Evolutionary conservation across 1,140 invertebrate species (phyloP).

Genomic region (Littorina saxatilis): DNA sequence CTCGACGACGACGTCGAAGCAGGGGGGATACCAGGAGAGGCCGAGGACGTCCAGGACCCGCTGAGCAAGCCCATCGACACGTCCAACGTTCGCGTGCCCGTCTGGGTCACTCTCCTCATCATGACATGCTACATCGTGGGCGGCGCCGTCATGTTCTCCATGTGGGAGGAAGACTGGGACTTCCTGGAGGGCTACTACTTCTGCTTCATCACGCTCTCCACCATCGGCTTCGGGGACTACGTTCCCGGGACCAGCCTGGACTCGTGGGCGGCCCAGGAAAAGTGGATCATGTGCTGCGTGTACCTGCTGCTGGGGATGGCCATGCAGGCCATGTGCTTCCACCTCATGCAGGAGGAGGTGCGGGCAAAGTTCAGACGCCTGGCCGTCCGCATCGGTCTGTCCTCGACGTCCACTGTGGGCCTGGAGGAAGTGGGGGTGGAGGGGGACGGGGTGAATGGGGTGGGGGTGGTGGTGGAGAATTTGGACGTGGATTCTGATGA

Average conservation of each 20-base stretch:
- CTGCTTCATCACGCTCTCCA: slow-evolving; percentile 78
- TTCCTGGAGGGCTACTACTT: slow-evolving; percentile 95
- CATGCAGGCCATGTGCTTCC: slow-evolving; percentile 98
- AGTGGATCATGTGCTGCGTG: slow-evolving; percentile 66
- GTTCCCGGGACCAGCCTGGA: slow-evolving; percentile 86
- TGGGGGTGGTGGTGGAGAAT: not conserved
- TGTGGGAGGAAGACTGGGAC: slow-evolving; percentile 85
- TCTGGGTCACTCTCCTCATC: slow-evolving; percentile 69
- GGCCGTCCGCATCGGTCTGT: slow-evolving; percentile 68
- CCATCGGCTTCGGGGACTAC: slow-evolving; percentile 96
- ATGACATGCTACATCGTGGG: slow-evolving; percentile 72
- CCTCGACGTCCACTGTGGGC: slow-evolving; percentile 1
- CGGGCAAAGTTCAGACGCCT: slow-evolving; percentile 82
- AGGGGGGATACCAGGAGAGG: not conserved
- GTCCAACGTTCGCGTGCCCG: slow-evolving; percentile 68
- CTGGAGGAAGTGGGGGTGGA: not conserved
- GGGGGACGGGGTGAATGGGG: not conserved
- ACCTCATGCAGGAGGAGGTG: slow-evolving; percentile 96
- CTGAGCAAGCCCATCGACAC: slow-evolving; percentile 46
- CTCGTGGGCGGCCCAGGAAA: slow-evolving; percentile 75
- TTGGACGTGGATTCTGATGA: slow-evolving; percentile 6
- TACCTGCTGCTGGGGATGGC: slow-evolving; percentile 93
- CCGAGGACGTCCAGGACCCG: slow-evolving; percentile 5
- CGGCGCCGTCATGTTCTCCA: slow-evolving; percentile 72
- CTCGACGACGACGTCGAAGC: too few species aligned